Percentiles rank a stretch among this genome's conserved stretches.
phyloP scores from a whole-genome alignment of 23 tunicate species.

The Aplidium turbinatum region DNA sequence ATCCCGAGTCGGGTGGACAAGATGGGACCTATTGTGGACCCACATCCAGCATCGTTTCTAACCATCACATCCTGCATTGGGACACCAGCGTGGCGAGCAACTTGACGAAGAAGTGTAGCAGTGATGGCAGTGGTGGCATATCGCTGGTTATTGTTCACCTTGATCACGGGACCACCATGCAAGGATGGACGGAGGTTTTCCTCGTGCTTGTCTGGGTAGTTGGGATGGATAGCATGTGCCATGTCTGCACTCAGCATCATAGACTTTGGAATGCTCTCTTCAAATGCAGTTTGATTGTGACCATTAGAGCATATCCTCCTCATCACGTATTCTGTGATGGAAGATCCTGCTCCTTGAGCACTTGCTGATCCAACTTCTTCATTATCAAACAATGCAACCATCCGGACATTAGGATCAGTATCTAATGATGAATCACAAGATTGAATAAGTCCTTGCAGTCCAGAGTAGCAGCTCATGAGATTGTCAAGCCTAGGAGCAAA shows the following conservation, averaged over 20 bases:
- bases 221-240: slow-evolving; percentile 97
- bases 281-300: slow-evolving; percentile 47
- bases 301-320: slow-evolving; percentile 44
- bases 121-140: slow-evolving; percentile 94
- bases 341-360: slow-evolving; percentile 93
- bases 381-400: slow-evolving; percentile 86
- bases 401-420: slow-evolving; percentile 59
- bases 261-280: slow-evolving; percentile 88
- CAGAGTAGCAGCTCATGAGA: slow-evolving; percentile 57
- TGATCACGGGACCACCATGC: slow-evolving; percentile 91
- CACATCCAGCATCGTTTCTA: slow-evolving; percentile 92
- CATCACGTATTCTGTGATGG: slow-evolving; percentile 81
- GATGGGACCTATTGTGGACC: slow-evolving; percentile 96
- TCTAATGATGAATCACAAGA: slow-evolving; percentile 46
- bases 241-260: slow-evolving; percentile 88
- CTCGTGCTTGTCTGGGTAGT: slow-evolving; percentile 93
- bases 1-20: slow-evolving; percentile 82
- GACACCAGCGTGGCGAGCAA: slow-evolving; percentile 70
- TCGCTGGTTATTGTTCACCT: slow-evolving; percentile 84
- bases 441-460: slow-evolving; percentile 62
- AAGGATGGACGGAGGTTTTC: slow-evolving; percentile 79
- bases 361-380: slow-evolving; percentile 93
- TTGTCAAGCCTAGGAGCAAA: slow-evolving; percentile 97
- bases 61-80: slow-evolving; percentile 98
- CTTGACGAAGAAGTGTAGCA: slow-evolving; percentile 75